phyloP scores from a whole-genome alignment of 2,797 vertebrate genomes.

The Brachymystax lenok region DNA sequence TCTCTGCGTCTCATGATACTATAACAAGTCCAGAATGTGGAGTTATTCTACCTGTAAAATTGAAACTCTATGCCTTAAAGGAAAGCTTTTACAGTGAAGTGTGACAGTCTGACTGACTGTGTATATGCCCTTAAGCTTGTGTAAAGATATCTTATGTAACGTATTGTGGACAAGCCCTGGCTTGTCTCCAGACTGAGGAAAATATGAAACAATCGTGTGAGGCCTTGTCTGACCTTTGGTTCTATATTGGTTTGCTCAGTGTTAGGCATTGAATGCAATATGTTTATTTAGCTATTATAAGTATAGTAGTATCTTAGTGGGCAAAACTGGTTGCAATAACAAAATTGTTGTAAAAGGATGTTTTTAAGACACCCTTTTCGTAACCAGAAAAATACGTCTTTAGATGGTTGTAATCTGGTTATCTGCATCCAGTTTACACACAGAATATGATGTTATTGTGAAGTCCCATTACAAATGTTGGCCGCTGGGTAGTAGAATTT shows the following conservation, averaged over 20 bases:
- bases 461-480: background rate
- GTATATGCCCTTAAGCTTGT: background rate
- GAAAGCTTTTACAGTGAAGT: background rate
- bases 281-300: too few species aligned
- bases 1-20: constrained; percentile 6
- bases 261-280: too few species aligned
- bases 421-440: background rate
- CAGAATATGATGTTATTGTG: background rate
- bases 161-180: background rate
- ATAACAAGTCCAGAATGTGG: background rate
- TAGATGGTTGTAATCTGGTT: background rate
- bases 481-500: background rate
- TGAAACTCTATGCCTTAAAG: constrained; percentile 11
- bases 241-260: too few species aligned
- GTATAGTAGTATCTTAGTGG: too few species aligned
- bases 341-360: background rate
- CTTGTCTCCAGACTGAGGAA: background rate
- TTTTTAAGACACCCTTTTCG: background rate
- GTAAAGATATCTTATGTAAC: background rate
- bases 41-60: background rate
- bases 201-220: background rate
- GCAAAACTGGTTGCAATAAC: background rate
- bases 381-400: background rate
- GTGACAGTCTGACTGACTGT: background rate
- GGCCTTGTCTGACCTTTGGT: too few species aligned